Base-by-base conservation (phyloP, 2,888 invertebrate species). In the Andricus quercusramuli region DNA sequence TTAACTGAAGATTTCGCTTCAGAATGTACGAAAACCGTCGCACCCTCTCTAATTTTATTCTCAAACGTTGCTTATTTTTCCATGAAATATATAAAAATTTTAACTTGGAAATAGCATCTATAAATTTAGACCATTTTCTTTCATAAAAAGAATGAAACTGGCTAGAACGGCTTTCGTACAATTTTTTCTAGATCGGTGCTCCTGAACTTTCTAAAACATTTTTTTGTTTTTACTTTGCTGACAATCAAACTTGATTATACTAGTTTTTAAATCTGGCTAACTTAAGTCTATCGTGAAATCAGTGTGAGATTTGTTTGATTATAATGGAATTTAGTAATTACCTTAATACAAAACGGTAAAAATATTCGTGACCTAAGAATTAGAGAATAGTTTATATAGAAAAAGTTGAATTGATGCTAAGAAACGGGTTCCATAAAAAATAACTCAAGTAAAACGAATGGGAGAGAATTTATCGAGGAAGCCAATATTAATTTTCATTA, bases 221-320 rank as follows among this genome's bases (percentile, higher is more conserved):
- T 70, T 56, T 56, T 29, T 51, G 32, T 56, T 74, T 70, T 51
- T 51, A 70, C 51, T 47, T 74, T 74, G 29, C 51, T 70, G 70
- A 74, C 51, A 74, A 74, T 74, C 70, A 74, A 74, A 74, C 29
- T 74, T 74, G 70, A 51, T 51, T 74, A 32, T 20, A 47, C 22
- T 20, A 51, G 29, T 56, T 51, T 56, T 74, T 70, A 25, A 51
- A 20, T 74, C 47, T 74, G 4, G 29, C 32, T 56, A 32, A 56
- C 29, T 56, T 29, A n/a, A 70, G 25, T 44, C 47, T 20, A 70
- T 25, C 9, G 6, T 47, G 47, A 29, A 70, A 70, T 70, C 47
- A 68, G 47, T 15, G 22, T 47, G 44, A 68, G 25, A 44, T 44
- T 47, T 70, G 22, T 51, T 70, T 70, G n/a, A 29, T 56, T 47